phyloP scores from a whole-genome alignment of 2,888 invertebrate species.

The Apamea anceps region DNA sequence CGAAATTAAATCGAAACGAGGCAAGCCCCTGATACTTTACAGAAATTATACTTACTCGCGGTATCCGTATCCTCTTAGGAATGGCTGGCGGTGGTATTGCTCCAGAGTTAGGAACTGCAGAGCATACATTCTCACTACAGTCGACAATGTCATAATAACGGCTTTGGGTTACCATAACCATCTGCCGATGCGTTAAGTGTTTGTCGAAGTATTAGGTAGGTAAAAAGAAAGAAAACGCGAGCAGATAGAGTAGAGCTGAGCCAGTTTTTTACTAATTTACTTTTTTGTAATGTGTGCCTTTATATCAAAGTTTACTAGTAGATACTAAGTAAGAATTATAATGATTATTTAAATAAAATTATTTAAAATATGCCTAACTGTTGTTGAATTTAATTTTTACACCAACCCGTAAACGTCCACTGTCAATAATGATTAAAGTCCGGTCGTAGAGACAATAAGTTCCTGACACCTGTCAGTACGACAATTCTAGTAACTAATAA shows the following conservation, averaged over 20 bases:
- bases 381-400: constrained; percentile 9
- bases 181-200: constrained; percentile 41
- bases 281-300: constrained; percentile 38
- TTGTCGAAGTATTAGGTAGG: neutral
- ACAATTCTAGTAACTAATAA: neutral
- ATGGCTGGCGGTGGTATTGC: constrained; percentile 84
- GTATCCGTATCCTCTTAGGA: constrained; percentile 76
- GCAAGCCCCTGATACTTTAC: constrained; percentile 78
- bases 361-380: neutral
- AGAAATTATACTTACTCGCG: constrained; percentile 80
- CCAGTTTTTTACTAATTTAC: neutral
- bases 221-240: neutral
- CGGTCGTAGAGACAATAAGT: neutral
- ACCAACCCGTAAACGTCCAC: neutral
- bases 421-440: neutral
- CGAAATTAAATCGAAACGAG: constrained; percentile 75
- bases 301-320: neutral
- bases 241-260: neutral
- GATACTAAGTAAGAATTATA: neutral
- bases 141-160: constrained; percentile 71
- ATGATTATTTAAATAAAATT: constrained; percentile 5
- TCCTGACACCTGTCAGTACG: neutral
- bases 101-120: constrained; percentile 81
- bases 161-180: constrained; percentile 75
- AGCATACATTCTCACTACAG: constrained; percentile 77